Evolutionary conservation across 2,797 vertebrate genomes (phyloP).

Genomic region (Heterohyrax brucei): DNA sequence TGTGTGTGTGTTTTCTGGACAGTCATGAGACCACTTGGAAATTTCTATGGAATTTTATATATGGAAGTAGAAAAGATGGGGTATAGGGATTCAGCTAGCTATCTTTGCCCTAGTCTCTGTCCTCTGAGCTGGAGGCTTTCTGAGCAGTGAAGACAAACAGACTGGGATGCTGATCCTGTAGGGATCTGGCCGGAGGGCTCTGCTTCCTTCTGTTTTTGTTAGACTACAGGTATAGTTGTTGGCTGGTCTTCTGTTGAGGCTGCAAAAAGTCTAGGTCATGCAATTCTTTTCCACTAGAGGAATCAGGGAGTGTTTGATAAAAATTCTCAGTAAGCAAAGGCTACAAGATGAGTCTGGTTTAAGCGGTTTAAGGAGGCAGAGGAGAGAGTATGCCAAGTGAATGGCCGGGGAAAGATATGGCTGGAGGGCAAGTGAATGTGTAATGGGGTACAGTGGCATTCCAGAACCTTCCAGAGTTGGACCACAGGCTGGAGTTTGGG

Average conservation of each 20-base stretch:
- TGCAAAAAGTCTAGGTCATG: too few species aligned
- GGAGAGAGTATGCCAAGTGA: too few species aligned
- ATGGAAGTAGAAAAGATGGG: neutral
- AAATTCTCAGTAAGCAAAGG: neutral
- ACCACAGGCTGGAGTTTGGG: too few species aligned
- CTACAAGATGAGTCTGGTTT: neutral
- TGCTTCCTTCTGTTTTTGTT: too few species aligned
- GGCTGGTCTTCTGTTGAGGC: neutral
- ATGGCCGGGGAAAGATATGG: neutral
- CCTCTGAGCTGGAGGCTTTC: neutral
- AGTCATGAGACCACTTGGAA: neutral
- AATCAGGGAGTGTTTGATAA: neutral
- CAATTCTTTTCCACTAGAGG: neutral
- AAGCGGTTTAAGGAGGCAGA: neutral
- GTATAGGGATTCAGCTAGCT: too few species aligned
- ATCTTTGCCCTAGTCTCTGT: neutral
- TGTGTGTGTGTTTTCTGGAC: neutral
- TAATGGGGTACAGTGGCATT: too few species aligned
- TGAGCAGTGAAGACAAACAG: fast-evolving
- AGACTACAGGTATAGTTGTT: too few species aligned
- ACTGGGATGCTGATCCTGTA: neutral
- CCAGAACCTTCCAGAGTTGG: too few species aligned
- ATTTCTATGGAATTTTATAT: too few species aligned
- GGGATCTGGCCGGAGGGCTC: neutral
- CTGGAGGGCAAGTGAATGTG: neutral